phyloP scores from a whole-genome alignment of 2,113 vertebrate species.

The Dicrurus megarhynchus region DNA sequence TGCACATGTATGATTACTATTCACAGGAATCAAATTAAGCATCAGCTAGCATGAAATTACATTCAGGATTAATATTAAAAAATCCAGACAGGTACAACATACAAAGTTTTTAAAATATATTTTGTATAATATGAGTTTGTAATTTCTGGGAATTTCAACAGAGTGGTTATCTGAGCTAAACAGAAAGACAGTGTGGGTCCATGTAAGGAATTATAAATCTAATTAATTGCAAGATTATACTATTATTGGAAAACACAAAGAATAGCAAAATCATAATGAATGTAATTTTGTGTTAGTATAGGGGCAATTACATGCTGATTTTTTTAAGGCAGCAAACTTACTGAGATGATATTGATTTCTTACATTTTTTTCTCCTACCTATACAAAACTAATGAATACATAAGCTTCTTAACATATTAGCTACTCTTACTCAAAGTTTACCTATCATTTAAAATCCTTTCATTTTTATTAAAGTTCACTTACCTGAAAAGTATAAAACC shows the following conservation, averaged over 20 bases:
- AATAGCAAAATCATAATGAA: conserved; percentile 3
- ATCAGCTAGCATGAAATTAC: neutral
- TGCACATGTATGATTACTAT: neutral
- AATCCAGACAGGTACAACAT: neutral
- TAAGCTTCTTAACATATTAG: conserved; percentile 13
- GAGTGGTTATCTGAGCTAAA: neutral
- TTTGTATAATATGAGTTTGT: neutral
- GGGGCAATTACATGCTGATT: neutral
- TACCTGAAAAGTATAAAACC: conserved; percentile 98
- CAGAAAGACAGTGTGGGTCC: neutral
- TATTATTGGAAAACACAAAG: neutral
- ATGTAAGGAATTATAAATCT: neutral
- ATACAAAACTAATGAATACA: neutral
- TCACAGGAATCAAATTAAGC: conserved; percentile 5
- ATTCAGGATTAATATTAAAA: neutral
- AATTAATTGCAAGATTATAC: neutral
- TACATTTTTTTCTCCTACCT: neutral
- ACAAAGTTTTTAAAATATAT: conserved; percentile 22
- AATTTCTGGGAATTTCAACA: neutral
- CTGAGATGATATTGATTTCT: neutral
- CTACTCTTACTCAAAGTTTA: conserved; percentile 55
- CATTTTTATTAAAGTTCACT: conserved; percentile 70
- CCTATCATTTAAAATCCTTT: conserved; percentile 14
- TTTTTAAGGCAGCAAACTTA: conserved; percentile 2
- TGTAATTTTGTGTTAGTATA: conserved; percentile 1